Evolutionary conservation across 2,797 vertebrate genomes (phyloP), one percentile per base, ranked within the genome.

Genomic region (Taeniopygia guttata): DNA sequence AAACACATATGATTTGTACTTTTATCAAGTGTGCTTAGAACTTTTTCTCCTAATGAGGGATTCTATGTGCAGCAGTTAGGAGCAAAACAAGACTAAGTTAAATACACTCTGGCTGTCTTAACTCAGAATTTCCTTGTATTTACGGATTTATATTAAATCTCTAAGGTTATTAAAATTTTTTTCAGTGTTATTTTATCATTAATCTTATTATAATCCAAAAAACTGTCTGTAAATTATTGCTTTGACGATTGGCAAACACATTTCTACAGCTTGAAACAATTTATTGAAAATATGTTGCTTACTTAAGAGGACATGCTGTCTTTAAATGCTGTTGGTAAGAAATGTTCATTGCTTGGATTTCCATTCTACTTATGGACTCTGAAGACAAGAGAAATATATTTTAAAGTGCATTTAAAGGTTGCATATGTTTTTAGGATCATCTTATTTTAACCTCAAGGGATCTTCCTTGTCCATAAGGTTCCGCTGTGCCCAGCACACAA

Each of bases 221-320:
- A 88, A n/a, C 75, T 94, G 86, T 48, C 88, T 90, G 85, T 55
- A 96, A 90, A 89, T 72, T 70, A 84, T 67, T 90, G 84, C 93
- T 94, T 67, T 90, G 85, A 96, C 96, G 79, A 96, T 87, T 95
- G 90, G 92, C 88, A 95, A 89, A 77, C 88, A 80, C 80, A 79
- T 94, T 95, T 75, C 62, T 94, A 91, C 95, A 96, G 89, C 84
- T 94, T 96, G 91, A 96, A 95, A 94, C 85, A 15, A 85, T 97
- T 95, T 86, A 89, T 59, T 90, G 93, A 75, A 97, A 96, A 93
- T 89, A 95, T 14, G 49, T 69, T 93, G 76, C 89, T 96, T 89
- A 88, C 84, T 89, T 78, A 80, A 91, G 73, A 87, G 92, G 93
- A 94, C 91, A 93, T 4, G 49, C 43, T 56, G 92, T 91, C 89